phyloP scores from a whole-genome alignment of 2,113 vertebrate species.

The Condylura cristata region DNA sequence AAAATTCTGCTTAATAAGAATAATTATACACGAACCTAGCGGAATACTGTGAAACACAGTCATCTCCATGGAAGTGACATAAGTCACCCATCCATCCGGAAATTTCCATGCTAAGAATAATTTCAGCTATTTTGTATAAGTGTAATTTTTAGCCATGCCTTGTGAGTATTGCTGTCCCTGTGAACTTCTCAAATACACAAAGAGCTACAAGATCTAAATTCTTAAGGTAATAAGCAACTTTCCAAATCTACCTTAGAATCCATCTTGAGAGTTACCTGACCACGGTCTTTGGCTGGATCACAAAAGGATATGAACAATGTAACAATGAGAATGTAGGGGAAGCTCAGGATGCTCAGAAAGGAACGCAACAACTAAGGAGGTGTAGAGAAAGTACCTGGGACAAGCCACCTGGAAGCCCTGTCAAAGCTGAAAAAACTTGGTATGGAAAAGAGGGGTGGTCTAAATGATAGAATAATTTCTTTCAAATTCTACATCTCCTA shows the following conservation, averaged over 20 bases:
- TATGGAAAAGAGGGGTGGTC: neutral
- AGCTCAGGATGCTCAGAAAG: neutral
- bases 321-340: neutral
- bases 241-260: neutral
- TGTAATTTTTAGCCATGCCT: constrained; percentile 5
- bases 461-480: neutral
- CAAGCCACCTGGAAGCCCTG: neutral
- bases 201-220: neutral
- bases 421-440: neutral
- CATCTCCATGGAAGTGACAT: neutral
- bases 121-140: neutral
- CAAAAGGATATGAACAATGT: neutral
- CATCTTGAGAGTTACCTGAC: neutral
- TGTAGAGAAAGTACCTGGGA: neutral
- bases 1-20: neutral
- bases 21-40: neutral
- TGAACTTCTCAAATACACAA: constrained; percentile 2
- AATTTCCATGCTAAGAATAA: neutral
- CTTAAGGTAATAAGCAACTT: neutral
- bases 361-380: neutral
- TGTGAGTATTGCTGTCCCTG: neutral
- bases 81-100: neutral
- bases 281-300: neutral
- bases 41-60: neutral
- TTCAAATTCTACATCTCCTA: neutral